Base-by-base conservation (phyloP, 1,140 invertebrate species). In the Gonioctena quinquepunctata region DNA sequence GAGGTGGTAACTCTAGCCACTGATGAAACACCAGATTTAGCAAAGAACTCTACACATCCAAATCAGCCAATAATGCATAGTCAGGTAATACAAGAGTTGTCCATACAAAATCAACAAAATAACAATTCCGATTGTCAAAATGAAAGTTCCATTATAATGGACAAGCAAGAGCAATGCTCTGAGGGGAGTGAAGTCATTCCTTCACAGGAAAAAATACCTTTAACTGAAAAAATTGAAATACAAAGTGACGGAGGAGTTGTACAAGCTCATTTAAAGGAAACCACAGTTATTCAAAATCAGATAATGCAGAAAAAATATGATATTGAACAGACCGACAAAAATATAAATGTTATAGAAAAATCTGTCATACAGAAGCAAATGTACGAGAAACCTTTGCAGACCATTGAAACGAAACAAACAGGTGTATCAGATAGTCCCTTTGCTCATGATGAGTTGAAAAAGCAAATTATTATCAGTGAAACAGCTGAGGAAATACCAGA, bases 301-400 rank as follows among this genome's bases (percentile, higher is more conserved):
- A n/a, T 16, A 18, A 27, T 25, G 23, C 16, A 57, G 2, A 21
- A 25, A 57, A 18, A 57, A 22, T 7, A 18, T 6, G 19, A 13
- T n/a, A 23, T 21, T 23, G 11, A 21, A 57, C 6, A 18, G n/a
- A 25, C 54, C 21, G 19, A 7, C 6, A 57, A 25, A 57, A 25
- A 19, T 5, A 57, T 13, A 23, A 19, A 25, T 57, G 19, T 21
- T 23, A 18, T 28, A 22, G 52, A 67, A 27, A 48, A 48, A 49
- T 25, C 59, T 6, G 33, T 52, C 7, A 61, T 60, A 26, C 59
- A 60, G 11, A 63, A 63, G 22, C 67, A 48, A 56, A 26, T 28
- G 4, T 18, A 26, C 23, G 25, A 21, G 18, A 56, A 21, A n/a
- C 33, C 11, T 42, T 42, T 42, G 33, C 33, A 42, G 33, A 11